phyloP scores from a whole-genome alignment of 2,888 invertebrate species.

The Lathronympha strigana region DNA sequence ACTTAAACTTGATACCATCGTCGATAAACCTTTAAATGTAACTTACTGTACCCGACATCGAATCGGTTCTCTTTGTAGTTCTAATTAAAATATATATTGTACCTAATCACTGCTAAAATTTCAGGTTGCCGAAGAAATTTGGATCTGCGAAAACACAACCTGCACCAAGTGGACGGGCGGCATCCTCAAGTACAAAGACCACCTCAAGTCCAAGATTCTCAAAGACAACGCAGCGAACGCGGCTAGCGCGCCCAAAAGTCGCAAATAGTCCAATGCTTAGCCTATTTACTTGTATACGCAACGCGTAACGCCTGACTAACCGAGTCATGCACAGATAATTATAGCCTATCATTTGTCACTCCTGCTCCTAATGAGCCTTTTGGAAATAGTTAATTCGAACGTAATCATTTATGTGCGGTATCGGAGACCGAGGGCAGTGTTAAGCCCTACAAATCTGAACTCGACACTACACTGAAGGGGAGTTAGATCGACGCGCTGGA shows the following conservation, averaged over 20 bases:
- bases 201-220: slow-evolving; percentile 93
- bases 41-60: too few species aligned
- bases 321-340: neutral
- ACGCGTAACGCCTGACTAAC: slow-evolving; percentile 20
- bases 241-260: slow-evolving; percentile 76
- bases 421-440: too few species aligned
- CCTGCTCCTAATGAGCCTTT: too few species aligned
- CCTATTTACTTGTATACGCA: slow-evolving; percentile 23
- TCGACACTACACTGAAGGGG: too few species aligned
- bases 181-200: slow-evolving; percentile 98
- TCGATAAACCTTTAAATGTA: too few species aligned
- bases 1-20: too few species aligned
- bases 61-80: too few species aligned
- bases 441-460: too few species aligned
- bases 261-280: slow-evolving; percentile 65
- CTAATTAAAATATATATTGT: too few species aligned
- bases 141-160: slow-evolving; percentile 98
- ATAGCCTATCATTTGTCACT: neutral
- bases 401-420: too few species aligned
- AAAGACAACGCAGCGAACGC: slow-evolving; percentile 87
- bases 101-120: neutral
- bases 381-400: too few species aligned
- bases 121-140: slow-evolving; percentile 99
- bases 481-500: too few species aligned
- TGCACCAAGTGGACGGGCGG: slow-evolving; percentile 99